Percentiles rank a stretch among this genome's conserved stretches.
Conservation (phyloP, 2,797 vertebrate species). For the Peromyscus aztecus region DNA sequence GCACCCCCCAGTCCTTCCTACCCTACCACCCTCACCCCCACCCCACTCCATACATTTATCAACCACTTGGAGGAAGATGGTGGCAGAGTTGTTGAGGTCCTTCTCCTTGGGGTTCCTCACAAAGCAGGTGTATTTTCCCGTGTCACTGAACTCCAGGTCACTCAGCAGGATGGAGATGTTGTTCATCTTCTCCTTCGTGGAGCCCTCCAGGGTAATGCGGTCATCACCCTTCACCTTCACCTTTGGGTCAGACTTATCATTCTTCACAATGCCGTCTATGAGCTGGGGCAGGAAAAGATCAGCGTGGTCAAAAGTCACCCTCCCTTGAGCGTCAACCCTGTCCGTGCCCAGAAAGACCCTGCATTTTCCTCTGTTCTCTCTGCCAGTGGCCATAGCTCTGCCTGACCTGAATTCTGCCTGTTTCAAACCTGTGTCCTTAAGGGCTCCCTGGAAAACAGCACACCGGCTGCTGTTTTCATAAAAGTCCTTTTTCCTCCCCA, state of each 20-base stretch:
- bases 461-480: background rate
- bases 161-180: conserved; percentile 95
- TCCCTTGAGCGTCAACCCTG: rapidly evolving
- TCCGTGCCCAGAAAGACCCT: background rate
- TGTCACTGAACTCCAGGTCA: conserved; percentile 94
- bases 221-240: conserved; percentile 83
- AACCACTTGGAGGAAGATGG: conserved; percentile 92
- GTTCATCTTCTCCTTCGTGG: conserved; percentile 90
- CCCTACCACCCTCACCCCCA: rapidly evolving
- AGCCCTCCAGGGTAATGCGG: conserved; percentile 92
- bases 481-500: background rate
- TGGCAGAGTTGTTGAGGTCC: conserved; percentile 91
- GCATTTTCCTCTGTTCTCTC: rapidly evolving
- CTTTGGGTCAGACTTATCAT: conserved; percentile 90
- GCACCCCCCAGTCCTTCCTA: background rate
- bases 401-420: background rate
- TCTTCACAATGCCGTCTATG: conserved; percentile 90
- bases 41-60: conserved; percentile 91
- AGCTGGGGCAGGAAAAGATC: conserved; percentile 86
- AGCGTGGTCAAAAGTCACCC: background rate
- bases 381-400: background rate
- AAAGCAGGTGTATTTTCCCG: conserved; percentile 93
- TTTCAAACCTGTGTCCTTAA: background rate
- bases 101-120: conserved; percentile 95
- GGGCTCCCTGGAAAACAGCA: background rate